phyloP scores from a whole-genome alignment of 1,140 invertebrate species.

The Maniola jurtina region DNA sequence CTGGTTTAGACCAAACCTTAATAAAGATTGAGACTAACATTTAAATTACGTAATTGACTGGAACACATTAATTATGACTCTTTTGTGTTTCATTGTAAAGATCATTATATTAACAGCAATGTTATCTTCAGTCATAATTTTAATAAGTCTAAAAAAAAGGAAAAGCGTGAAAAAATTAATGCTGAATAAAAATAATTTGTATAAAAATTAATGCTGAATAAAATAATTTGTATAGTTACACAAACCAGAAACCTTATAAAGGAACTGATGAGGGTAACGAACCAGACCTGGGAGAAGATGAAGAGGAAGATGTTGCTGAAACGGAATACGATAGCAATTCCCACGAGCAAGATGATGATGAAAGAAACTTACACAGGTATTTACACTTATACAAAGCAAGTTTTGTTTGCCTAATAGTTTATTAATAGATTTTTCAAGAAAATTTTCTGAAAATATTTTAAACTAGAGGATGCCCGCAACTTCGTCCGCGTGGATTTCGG shows the following conservation, averaged over 20 bases:
- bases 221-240: constrained; percentile 23
- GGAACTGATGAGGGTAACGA: neutral
- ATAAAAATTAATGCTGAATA: no score
- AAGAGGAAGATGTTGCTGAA: constrained; percentile 33
- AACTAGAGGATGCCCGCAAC: no score
- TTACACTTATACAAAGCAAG: no score
- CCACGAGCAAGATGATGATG: constrained; percentile 44
- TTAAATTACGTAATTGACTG: neutral
- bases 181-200: no score
- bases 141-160: no score
- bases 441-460: no score
- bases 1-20: no score
- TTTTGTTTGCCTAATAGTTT: no score
- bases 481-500: no score
- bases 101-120: neutral
- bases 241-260: constrained; percentile 14
- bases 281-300: constrained; percentile 9
- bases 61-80: neutral
- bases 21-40: no score
- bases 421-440: no score
- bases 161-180: no score
- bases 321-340: constrained; percentile 40
- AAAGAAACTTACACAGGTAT: constrained; percentile 49
- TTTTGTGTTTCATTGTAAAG: neutral
- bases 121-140: neutral